A percentile compares a stretch with the other conserved stretches of the same genome.
phyloP scores from a whole-genome alignment of 92 coral and sea anemone species.

The Porites lobata region DNA sequence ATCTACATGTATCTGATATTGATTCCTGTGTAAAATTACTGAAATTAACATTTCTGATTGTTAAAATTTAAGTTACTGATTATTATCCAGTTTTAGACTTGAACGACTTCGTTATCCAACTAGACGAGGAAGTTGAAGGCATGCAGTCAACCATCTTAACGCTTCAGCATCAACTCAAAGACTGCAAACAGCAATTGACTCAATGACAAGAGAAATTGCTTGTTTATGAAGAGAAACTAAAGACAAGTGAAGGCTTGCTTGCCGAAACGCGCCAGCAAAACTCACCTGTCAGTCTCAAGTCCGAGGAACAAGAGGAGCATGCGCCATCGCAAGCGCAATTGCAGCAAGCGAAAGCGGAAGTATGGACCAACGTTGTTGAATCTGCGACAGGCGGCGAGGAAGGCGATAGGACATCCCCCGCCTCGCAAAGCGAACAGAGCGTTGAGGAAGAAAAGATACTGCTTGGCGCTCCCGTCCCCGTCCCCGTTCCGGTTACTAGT shows the following conservation, averaged over 20 bases:
- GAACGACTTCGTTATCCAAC: constrained; percentile 97
- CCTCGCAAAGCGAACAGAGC: constrained; percentile 33
- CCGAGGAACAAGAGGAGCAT: constrained; percentile 57
- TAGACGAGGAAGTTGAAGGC: constrained; percentile 75
- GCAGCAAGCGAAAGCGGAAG: constrained; percentile 33
- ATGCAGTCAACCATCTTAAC: constrained; percentile 99
- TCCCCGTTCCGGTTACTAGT: constrained; percentile 5
- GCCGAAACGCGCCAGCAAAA: constrained; percentile 68
- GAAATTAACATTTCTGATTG: too few relatives aligned
- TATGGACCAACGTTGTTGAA: constrained; percentile 35
- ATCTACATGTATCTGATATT: too few relatives aligned
- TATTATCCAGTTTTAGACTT: constrained; percentile 68
- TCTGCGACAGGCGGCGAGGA: constrained; percentile 21
- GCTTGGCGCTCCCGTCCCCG: constrained; percentile 13
- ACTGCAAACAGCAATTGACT: constrained; percentile 82
- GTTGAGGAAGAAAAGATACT: constrained; percentile 45
- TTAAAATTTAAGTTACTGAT: too few relatives aligned
- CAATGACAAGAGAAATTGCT: constrained; percentile 56
- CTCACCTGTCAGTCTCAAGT: constrained; percentile 53
- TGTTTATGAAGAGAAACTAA: constrained; percentile 56
- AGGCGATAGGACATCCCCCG: constrained; percentile 41
- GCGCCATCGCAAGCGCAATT: constrained; percentile 35
- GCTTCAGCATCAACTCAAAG: constrained; percentile 95
- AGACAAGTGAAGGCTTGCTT: constrained; percentile 72
- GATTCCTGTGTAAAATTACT: too few relatives aligned